A percentile compares a stretch with the other conserved stretches of the same genome.
These are phyloP conservation scores for Callopanchax toddi DNA, from an alignment of 2,113 vertebrate species.

Conservation along the genomic window DNA sequence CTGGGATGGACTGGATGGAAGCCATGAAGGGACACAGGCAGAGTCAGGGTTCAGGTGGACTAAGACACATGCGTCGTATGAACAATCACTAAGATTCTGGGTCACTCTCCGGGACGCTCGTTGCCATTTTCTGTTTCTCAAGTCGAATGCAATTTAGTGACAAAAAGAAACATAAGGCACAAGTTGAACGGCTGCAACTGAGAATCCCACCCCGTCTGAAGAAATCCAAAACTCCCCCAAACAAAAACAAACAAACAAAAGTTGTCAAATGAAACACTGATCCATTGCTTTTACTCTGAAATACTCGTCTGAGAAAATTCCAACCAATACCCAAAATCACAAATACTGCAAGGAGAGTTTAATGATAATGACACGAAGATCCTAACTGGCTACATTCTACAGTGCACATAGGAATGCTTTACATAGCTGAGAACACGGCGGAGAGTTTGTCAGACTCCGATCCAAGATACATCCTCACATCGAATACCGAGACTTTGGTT, in stretches of 20 bases:
- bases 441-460: slow-evolving; percentile 63
- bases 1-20: slow-evolving; percentile 31
- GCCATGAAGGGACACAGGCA: slow-evolving; percentile 55
- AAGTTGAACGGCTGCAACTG: slow-evolving; percentile 75
- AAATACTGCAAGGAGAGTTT: slow-evolving; percentile 58
- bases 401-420: slow-evolving; percentile 72
- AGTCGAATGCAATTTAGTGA: slow-evolving; percentile 75
- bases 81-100: slow-evolving; percentile 60
- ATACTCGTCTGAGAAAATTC: slow-evolving; percentile 51
- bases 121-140: slow-evolving; percentile 56
- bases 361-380: slow-evolving; percentile 59
- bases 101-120: slow-evolving; percentile 44
- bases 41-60: slow-evolving; percentile 46
- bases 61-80: slow-evolving; percentile 62
- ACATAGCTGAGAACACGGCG: slow-evolving; percentile 65
- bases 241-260: slow-evolving; percentile 35
- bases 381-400: slow-evolving; percentile 73
- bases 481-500: slow-evolving; percentile 77
- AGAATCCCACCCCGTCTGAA: slow-evolving; percentile 63
- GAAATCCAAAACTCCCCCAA: slow-evolving; percentile 55
- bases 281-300: slow-evolving; percentile 65
- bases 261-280: slow-evolving; percentile 61
- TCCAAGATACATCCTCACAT: slow-evolving; percentile 55
- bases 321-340: slow-evolving; percentile 56
- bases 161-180: slow-evolving; percentile 85